phyloP scores from a whole-genome alignment of 2,113 vertebrate species.

The Okapia johnstoni region DNA sequence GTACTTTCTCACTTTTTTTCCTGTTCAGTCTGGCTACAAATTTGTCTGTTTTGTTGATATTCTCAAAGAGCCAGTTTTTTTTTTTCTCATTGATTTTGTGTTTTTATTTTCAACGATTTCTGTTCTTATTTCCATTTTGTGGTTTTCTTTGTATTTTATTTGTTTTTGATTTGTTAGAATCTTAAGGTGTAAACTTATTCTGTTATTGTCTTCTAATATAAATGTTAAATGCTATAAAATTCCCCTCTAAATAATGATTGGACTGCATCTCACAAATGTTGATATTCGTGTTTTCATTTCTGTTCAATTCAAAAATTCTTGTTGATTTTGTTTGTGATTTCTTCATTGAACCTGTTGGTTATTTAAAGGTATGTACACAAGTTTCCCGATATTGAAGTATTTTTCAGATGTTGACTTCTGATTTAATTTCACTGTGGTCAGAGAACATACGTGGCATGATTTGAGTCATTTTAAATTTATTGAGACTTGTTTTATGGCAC shows the following conservation, averaged over 20 bases:
- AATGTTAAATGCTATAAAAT: constrained; percentile 25
- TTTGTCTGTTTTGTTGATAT: constrained; percentile 8
- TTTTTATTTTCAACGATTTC: neutral
- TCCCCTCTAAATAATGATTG: neutral
- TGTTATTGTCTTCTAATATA: neutral
- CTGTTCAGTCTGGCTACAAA: neutral
- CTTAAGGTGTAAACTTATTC: neutral
- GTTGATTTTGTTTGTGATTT: constrained; percentile 10
- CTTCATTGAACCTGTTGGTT: neutral
- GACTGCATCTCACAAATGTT: neutral
- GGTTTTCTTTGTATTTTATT: constrained; percentile 22
- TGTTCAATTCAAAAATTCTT: neutral
- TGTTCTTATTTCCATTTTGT: neutral
- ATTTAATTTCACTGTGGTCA: neutral
- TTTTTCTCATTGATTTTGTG: neutral
- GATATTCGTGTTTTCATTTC: neutral
- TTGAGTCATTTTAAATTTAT: constrained; percentile 31
- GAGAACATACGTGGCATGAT: neutral
- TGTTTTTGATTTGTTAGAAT: neutral
- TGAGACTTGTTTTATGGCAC: constrained; percentile 7
- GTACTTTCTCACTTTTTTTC: neutral
- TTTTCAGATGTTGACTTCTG: neutral
- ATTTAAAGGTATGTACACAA: neutral
- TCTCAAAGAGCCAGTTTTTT: neutral
- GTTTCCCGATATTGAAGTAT: neutral